These are phyloP conservation scores for Diaperis boleti DNA, from an alignment of 2,888 invertebrate genomes.

Conservation along the genomic window DNA sequence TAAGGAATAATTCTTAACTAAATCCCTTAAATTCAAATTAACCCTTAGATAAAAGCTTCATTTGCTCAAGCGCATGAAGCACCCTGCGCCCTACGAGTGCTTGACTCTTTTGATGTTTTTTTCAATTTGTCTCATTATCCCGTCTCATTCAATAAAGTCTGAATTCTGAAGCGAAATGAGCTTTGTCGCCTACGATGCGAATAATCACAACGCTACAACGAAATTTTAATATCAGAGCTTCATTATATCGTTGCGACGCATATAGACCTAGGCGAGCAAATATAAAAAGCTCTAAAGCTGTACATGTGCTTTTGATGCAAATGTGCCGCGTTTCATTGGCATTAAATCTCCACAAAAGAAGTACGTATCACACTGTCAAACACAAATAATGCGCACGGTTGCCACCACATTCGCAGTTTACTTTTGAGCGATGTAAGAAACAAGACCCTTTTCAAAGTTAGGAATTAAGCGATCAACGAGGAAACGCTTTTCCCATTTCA, in stretches of 20 bases:
- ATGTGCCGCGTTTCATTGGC: slow-evolving; percentile 56
- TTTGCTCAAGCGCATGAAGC: no score
- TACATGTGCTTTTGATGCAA: slow-evolving; percentile 60
- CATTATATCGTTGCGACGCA: slow-evolving; percentile 58
- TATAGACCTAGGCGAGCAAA: slow-evolving; percentile 67
- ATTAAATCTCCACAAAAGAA: slow-evolving; percentile 58
- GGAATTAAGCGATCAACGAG: slow-evolving; percentile 31
- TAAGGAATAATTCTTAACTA: no score
- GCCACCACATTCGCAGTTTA: not conserved
- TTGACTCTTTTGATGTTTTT: no score
- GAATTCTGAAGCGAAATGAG: slow-evolving; percentile 25
- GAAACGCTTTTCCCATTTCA: slow-evolving; percentile 18
- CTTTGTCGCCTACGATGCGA: slow-evolving; percentile 27
- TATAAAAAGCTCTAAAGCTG: slow-evolving; percentile 62
- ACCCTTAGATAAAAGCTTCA: no score
- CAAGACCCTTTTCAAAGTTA: slow-evolving; percentile 14
- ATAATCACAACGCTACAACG: slow-evolving; percentile 22
- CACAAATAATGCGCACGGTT: slow-evolving; percentile 51
- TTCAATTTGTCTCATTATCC: no score
- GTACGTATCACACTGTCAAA: slow-evolving; percentile 55
- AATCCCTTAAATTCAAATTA: no score
- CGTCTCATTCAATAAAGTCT: no score
- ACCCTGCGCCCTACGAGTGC: no score
- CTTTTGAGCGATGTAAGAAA: not conserved
- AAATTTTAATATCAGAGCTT: slow-evolving; percentile 51